Percentiles rank a stretch among this genome's conserved stretches.
Conservation (phyloP, 2,888 invertebrate genomes). For the Latrodectus hesperus region DNA sequence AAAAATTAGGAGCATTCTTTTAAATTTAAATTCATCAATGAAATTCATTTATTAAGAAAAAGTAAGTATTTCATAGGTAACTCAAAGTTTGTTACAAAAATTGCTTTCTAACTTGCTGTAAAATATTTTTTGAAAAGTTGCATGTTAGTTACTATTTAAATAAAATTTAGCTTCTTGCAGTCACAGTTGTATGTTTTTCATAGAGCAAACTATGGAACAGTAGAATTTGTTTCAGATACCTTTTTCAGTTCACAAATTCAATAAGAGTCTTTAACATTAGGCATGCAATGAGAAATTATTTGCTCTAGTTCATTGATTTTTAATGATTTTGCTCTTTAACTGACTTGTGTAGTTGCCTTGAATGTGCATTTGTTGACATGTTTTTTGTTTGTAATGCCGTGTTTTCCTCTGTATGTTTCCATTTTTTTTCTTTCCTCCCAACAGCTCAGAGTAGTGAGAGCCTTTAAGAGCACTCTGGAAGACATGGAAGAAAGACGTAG, state of each 20-base stretch:
- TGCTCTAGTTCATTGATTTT: slow-evolving; percentile 22
- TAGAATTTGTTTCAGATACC: not conserved
- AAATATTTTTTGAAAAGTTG: no score
- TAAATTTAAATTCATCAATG: no score
- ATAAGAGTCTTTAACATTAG: not conserved
- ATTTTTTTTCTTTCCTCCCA: slow-evolving; percentile 74
- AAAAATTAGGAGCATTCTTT: no score
- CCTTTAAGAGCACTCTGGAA: slow-evolving; percentile 99
- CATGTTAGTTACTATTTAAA: no score
- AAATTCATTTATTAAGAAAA: no score
- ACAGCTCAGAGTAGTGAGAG: slow-evolving; percentile 99
- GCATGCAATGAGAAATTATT: slow-evolving; percentile 26
- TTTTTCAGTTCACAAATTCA: slow-evolving; percentile 17
- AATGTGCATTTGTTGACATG: slow-evolving; percentile 26
- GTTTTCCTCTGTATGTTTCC: slow-evolving; percentile 72
- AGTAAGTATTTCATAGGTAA: no score
- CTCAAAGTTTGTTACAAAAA: no score
- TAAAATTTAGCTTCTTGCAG: no score
- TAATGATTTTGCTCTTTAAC: slow-evolving; percentile 2
- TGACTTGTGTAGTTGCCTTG: slow-evolving; percentile 35
- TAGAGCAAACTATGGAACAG: no score
- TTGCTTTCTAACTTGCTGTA: no score
- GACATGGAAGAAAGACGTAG: slow-evolving; percentile 99
- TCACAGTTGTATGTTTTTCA: no score
- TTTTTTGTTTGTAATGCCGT: slow-evolving; percentile 71